Evolutionary conservation across 1,140 invertebrate genomes (phyloP), one percentile per base, ranked within the genome.

Genomic region (Antheraea mylitta): DNA sequence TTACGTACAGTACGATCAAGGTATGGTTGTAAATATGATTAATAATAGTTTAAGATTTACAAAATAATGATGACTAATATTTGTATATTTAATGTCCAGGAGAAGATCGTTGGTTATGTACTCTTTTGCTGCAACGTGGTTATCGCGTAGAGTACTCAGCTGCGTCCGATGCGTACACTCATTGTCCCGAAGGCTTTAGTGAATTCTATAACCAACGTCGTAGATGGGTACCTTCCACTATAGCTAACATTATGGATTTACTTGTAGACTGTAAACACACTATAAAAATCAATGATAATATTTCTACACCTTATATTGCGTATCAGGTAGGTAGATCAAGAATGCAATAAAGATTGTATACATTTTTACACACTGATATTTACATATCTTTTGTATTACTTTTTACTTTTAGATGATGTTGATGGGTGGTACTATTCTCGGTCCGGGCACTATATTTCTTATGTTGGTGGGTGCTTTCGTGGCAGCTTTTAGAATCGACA

Each of bases 1-100:
- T 92, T 99, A 99, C 83, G 98, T 99, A 6, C 98, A 99, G 82
- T 99, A 99, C 93, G 99, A 99, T 98, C 98, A 99, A 93, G 98
- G 91, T 38, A 38, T 9, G 18, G 11, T 18, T 59, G 1, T 3
- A 8, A 16, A 59, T 59, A n/a, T n/a, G 1, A 18, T 59, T n/a
- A 30, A 30, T 30, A 30, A 30, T 2, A 1, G 22, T 30, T 30
- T 30, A 30, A 30, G 4, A 30, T 30, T 30, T 4, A 30, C 22
- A 30, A 30, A 30, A 30, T 30, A 30, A 30, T 30, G n/a, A n/a
- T n/a, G n/a, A n/a, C n/a, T n/a, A n/a, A n/a, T n/a, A n/a, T n/a
- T n/a, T 63, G 66, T 66, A 5, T 48, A 58, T 73, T 63, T 71
- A 37, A 69, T 75, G 1, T 36, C 36, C 68, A 94, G 94, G 96